Evolutionary conservation across 1,140 invertebrate genomes (phyloP).

Genomic region (Drosophila repleta): DNA sequence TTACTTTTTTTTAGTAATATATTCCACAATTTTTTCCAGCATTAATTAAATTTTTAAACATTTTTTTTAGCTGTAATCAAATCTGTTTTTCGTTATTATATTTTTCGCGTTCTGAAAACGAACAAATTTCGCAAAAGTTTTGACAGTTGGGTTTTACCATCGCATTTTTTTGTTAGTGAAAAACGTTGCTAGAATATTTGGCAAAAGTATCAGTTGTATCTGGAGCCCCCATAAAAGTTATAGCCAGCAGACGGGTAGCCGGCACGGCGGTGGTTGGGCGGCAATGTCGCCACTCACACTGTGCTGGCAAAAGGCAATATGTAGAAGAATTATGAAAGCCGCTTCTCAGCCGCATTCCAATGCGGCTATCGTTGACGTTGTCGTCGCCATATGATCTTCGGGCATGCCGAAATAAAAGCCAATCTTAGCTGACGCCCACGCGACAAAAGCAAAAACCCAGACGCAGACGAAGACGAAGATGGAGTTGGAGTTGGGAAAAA

Average conservation of each 20-base stretch:
- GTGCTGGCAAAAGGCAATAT: conserved; percentile 49
- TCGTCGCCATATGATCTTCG: conserved; percentile 37
- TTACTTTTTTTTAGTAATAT: no score
- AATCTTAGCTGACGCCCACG: conserved; percentile 75
- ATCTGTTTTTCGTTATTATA: background rate
- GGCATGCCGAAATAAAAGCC: conserved; percentile 49
- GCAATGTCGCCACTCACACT: conserved; percentile 15
- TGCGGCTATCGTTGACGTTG: conserved; percentile 35
- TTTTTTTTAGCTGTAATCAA: background rate
- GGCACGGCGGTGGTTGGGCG: background rate
- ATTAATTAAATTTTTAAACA: no score
- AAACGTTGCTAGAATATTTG: background rate
- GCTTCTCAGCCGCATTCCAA: conserved; percentile 56
- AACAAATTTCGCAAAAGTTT: background rate
- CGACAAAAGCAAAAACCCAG: conserved; percentile 32
- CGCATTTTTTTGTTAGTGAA: background rate
- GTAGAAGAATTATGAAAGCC: conserved; percentile 59
- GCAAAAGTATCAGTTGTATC: conserved; percentile 11
- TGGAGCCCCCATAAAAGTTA: conserved; percentile 36
- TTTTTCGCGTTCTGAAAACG: background rate
- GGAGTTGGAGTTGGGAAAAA: conserved; percentile 16
- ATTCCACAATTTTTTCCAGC: no score
- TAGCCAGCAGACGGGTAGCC: conserved; percentile 5
- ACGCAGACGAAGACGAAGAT: conserved; percentile 9
- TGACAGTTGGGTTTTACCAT: background rate